phyloP scores from a whole-genome alignment of 2,888 invertebrate genomes.

The Dendrolimus houi region DNA sequence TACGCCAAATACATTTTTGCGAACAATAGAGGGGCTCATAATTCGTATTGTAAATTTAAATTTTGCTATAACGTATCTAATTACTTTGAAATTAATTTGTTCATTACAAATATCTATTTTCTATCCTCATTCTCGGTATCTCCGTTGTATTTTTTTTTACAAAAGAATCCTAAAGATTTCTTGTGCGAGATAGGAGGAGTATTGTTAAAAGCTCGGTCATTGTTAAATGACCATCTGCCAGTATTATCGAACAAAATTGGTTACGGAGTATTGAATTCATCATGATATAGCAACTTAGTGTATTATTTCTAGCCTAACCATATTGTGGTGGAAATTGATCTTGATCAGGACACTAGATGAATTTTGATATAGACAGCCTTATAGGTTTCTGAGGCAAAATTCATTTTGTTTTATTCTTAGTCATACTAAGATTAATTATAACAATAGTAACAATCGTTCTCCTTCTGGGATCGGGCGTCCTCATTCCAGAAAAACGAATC shows the following conservation, averaged over 20 bases:
- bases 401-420: no score
- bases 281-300: slow-evolving; percentile 25
- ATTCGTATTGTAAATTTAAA: slow-evolving; percentile 15
- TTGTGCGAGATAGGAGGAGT: slow-evolving; percentile 11
- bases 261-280: slow-evolving; percentile 25
- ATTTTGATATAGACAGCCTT: no score
- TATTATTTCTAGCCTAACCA: slow-evolving; percentile 22
- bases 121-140: slow-evolving; percentile 4
- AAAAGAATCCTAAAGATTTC: slow-evolving; percentile 10
- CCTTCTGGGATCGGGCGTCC: no score
- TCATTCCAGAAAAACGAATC: no score
- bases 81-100: not conserved
- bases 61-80: slow-evolving; percentile 7
- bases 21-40: slow-evolving; percentile 27
- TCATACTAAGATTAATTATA: no score
- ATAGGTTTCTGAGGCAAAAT: no score
- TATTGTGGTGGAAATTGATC: not conserved
- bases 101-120: slow-evolving; percentile 8
- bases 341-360: not conserved
- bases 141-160: slow-evolving; percentile 4
- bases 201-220: slow-evolving; percentile 36
- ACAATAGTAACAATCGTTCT: no score
- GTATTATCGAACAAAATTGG: slow-evolving; percentile 31
- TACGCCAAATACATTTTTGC: slow-evolving; percentile 35
- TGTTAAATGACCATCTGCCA: slow-evolving; percentile 48